Evolutionary conservation across 2,888 invertebrate species (phyloP), one percentile per base, ranked within the genome.

Genomic region (Atrina japonica): DNA sequence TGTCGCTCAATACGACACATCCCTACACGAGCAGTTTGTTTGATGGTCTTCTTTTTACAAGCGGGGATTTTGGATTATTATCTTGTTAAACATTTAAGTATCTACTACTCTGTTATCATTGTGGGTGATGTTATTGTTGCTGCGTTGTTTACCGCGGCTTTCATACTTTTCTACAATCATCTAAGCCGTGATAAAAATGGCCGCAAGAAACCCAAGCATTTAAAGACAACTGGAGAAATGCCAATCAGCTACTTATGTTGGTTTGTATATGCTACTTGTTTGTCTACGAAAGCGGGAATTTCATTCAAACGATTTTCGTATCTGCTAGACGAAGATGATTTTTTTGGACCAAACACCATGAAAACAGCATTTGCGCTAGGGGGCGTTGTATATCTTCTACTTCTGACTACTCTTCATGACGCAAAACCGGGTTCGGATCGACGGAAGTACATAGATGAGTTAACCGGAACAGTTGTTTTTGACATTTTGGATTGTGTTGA

Each of bases 401-500:
- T 93, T 40, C 86, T 93, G 21, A 91, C 92, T 70, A 92, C 92
- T 11, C 93, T 93, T 74, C 92, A 93, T 79, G 91, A 92, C 83
- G 90, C 92, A 14, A 88, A 90, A 45, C 86, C 91, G 16, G 89
- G 91, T 41, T 90, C 91, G 2, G 87, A 90, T 9, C 88, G 92
- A 21, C 91, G 92, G 73, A 83, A 89, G 3, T 92, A 92, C 80
- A 91, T 93, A 60, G 91, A 91, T 18, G 90, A 91, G 35, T 83
- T 93, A 23, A 91, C 92, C 53, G 91, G 91, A 25, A 91, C 91
- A 30, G 92, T 92, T 16, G 91, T 92, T 3, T 90, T 93, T 64
- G 93, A 93, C 85, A 90, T 93, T 52, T 87, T 93, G 41, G 93
- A 93, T 82, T 92, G 92, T n/a, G 92, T 93, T 27, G 91, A 91